phyloP scores from a whole-genome alignment of 1,140 invertebrate species.

The Drosophila rhopaloa region DNA sequence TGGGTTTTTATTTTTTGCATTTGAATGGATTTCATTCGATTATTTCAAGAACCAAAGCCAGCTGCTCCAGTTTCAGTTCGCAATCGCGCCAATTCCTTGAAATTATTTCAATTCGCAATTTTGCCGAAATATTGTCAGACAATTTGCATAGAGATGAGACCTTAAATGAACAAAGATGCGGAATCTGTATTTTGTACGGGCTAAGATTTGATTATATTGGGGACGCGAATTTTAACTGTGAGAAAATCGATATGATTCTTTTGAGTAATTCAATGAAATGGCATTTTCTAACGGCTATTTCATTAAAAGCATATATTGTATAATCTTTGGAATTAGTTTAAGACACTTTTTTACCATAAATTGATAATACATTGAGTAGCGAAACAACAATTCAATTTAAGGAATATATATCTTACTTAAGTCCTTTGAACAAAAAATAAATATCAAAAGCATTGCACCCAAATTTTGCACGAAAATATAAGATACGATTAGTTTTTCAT shows the following conservation, averaged over 20 bases:
- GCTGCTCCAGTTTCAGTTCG: conserved; percentile 51
- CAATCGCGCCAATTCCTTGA: conserved; percentile 39
- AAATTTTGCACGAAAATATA: too few species aligned
- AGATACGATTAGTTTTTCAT: too few species aligned
- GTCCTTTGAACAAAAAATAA: too few species aligned
- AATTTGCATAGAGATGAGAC: conserved; percentile 53
- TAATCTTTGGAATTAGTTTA: too few species aligned
- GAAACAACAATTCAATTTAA: too few species aligned
- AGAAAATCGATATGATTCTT: conserved; percentile 9
- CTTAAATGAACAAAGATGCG: conserved; percentile 21
- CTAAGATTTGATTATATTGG: conserved; percentile 22
- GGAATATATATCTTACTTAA: too few species aligned
- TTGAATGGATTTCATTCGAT: conserved; percentile 72
- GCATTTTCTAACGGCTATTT: not conserved
- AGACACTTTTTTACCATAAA: too few species aligned
- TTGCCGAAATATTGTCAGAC: conserved; percentile 18
- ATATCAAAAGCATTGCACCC: too few species aligned
- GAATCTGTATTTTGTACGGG: conserved; percentile 32
- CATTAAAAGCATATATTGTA: not conserved
- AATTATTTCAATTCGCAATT: conserved; percentile 15
- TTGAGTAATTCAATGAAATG: not conserved
- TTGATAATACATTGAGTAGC: too few species aligned
- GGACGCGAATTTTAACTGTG: conserved; percentile 9
- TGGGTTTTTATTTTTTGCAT: conserved; percentile 69
- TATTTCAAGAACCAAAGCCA: conserved; percentile 35